Base-by-base conservation (phyloP, 2,888 invertebrate genomes). In the Stictocephala bisonia region DNA sequence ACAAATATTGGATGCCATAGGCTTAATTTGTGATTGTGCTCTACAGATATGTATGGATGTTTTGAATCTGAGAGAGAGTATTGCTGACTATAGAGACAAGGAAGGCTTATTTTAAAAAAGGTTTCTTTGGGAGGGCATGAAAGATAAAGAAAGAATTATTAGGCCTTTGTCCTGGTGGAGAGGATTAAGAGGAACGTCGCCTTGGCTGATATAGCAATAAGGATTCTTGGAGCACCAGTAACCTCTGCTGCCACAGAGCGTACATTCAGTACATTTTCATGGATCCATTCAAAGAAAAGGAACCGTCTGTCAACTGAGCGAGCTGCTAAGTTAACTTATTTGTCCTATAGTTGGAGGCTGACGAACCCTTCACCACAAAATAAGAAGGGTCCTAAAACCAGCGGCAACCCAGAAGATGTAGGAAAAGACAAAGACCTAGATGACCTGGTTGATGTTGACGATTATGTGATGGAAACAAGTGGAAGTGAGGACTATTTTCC, bases 261-360 rank as follows among this genome's bases (percentile, higher is more conserved):
- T 24, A 77, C 77, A 22, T 80, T 79, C 71, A 80, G 79, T 31
- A 80, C 78, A 11, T 77, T 77, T 50, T 75, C 79, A 6, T 79
- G 76, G 75, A 78, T 80, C n/a, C 79, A 80, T 73, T 76, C 71
- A 6, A 73, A 77, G 50, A 79, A 79, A 77, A 75, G 79, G 53
- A 80, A 80, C 70, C 75, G 78, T 3, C 73, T 80, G 6, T 75
- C 78, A 29, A 70, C 75, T 29, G 74, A 76, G 60, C 74, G 79
- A 64, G 78, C 79, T 50, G 78, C 74, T 53, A 79, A 78, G 20
- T n/a, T 70, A 20, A 58, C 71, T 15, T 71, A 26, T 20, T 1
- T 71, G 7, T 24, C 71, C 4, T 26, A 71, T 13, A 71, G 58
- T 29, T 71, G 71, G 58, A 41, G 15, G 24, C 26, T 66, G 0